Conservation (phyloP, 2,113 vertebrate genomes). For the Jacana jacana region DNA sequence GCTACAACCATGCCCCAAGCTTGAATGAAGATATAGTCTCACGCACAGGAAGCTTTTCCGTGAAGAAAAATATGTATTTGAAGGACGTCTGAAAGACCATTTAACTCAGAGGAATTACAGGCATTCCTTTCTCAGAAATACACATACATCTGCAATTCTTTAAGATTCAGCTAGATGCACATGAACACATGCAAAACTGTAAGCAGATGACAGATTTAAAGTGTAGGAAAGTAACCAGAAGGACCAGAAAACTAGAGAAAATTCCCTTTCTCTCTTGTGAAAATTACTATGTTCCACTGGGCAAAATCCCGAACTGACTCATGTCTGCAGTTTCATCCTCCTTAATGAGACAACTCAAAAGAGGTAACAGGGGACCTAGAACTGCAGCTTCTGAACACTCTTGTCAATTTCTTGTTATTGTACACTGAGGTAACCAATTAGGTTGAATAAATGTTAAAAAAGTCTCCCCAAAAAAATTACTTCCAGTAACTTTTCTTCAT, state of each 20-base stretch:
- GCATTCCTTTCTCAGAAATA: constrained; percentile 9
- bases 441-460: neutral
- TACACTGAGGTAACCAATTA: neutral
- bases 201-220: constrained; percentile 44
- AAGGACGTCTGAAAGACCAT: neutral
- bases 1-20: neutral
- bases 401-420: neutral
- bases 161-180: constrained; percentile 1
- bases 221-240: constrained; percentile 7
- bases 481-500: constrained; percentile 28
- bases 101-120: neutral
- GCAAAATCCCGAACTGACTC: neutral
- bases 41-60: neutral
- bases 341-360: neutral
- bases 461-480: neutral
- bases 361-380: neutral
- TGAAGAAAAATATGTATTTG: neutral
- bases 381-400: neutral
- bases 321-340: neutral
- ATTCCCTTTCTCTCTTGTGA: neutral
- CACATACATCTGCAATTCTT: constrained; percentile 4
- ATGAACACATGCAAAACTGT: neutral
- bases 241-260: neutral
- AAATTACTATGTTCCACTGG: neutral
- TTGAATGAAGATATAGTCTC: neutral